Conservation (phyloP, 2,113 vertebrate species). For the Beaufortia kweichowensis region DNA sequence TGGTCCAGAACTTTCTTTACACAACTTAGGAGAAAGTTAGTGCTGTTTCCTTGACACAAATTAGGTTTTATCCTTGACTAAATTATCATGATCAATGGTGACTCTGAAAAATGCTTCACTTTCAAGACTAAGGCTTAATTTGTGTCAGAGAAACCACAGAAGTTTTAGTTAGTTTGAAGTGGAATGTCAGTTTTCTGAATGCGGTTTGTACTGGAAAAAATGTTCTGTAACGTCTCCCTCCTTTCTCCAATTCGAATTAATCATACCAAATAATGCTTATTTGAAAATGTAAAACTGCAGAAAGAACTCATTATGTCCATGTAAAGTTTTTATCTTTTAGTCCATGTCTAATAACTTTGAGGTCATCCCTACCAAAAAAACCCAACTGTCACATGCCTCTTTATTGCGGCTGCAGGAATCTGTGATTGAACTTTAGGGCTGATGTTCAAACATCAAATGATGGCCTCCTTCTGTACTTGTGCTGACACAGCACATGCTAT, state of each 20-base stretch:
- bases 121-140: background rate
- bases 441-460: slow-evolving; percentile 35
- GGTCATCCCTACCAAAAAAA: too few relatives aligned
- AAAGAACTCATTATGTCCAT: too few relatives aligned
- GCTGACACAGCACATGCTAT: slow-evolving; percentile 38
- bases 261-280: too few relatives aligned
- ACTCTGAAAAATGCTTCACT: background rate
- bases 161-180: background rate
- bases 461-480: slow-evolving; percentile 15
- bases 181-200: background rate
- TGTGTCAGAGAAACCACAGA: background rate
- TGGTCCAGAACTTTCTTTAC: background rate
- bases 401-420: slow-evolving; percentile 34
- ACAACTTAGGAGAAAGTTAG: slow-evolving; percentile 1
- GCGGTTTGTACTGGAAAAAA: too few relatives aligned
- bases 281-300: too few relatives aligned
- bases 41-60: background rate
- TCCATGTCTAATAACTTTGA: too few relatives aligned
- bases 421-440: slow-evolving; percentile 5
- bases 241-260: too few relatives aligned
- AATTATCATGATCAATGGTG: slow-evolving; percentile 25
- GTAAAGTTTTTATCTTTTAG: too few relatives aligned
- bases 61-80: background rate
- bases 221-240: too few relatives aligned
- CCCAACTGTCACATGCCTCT: slow-evolving; percentile 18